These are phyloP conservation scores for Brachypterus glaber DNA, from an alignment of 2,888 invertebrate genomes.

Conservation along the genomic window DNA sequence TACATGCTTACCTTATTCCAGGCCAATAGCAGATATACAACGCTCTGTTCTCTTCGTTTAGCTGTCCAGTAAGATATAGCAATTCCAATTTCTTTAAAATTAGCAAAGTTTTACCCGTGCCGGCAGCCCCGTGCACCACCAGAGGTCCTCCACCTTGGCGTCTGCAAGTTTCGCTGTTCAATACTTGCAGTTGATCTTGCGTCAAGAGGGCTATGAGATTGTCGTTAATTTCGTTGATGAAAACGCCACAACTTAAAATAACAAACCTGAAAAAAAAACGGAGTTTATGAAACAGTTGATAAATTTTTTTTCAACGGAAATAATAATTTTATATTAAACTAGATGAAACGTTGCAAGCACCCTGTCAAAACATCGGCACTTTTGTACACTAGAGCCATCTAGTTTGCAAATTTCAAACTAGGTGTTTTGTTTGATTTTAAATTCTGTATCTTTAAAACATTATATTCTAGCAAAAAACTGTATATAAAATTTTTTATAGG, in stretches of 20 bases:
- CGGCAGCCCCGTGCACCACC: constrained; percentile 38
- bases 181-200: constrained; percentile 32
- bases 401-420: too few relatives aligned
- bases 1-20: constrained; percentile 31
- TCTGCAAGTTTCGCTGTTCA: constrained; percentile 25
- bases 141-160: constrained; percentile 25
- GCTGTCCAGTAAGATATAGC: constrained; percentile 28
- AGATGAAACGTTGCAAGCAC: too few relatives aligned
- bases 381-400: too few relatives aligned
- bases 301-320: too few relatives aligned
- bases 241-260: constrained; percentile 36
- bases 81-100: constrained; percentile 34
- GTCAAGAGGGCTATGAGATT: constrained; percentile 34
- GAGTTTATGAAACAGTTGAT: too few relatives aligned
- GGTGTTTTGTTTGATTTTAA: too few relatives aligned
- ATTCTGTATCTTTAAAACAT: too few relatives aligned
- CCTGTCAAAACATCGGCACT: too few relatives aligned
- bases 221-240: constrained; percentile 34
- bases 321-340: too few relatives aligned
- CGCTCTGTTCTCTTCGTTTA: constrained; percentile 33
- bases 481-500: too few relatives aligned
- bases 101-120: constrained; percentile 38
- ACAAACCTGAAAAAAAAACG: constrained; percentile 31
- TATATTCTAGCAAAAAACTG: too few relatives aligned
- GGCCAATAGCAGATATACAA: constrained; percentile 38